These are phyloP conservation scores for Apis dorsata DNA, from an alignment of 1,140 invertebrate genomes.

Conservation along the genomic window DNA sequence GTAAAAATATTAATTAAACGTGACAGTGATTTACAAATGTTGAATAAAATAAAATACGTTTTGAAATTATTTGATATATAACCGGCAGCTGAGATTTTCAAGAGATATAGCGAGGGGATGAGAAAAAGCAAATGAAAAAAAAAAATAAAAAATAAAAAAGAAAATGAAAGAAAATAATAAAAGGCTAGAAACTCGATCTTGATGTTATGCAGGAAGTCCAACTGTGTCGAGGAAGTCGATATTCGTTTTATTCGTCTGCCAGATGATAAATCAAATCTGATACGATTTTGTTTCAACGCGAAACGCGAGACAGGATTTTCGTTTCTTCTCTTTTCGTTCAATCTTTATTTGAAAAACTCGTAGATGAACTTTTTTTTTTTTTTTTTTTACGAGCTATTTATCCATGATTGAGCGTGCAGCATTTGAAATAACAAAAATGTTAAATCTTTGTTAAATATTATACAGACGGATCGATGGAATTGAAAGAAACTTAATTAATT, in stretches of 20 bases:
- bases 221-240: conserved; percentile 57
- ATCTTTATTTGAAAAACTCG: background rate
- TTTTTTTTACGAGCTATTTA: background rate
- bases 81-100: conserved; percentile 40
- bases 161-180: conserved; percentile 10
- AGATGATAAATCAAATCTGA: conserved; percentile 25
- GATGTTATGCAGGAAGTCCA: conserved; percentile 66
- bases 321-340: background rate
- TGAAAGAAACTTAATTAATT: too few species aligned
- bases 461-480: too few species aligned
- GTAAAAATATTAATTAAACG: too few species aligned
- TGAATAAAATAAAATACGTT: background rate
- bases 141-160: background rate
- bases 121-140: conserved; percentile 32
- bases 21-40: too few species aligned
- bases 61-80: background rate
- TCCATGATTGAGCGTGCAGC: too few species aligned
- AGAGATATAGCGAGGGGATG: conserved; percentile 58
- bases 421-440: background rate
- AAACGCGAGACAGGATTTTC: conserved; percentile 12
- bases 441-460: background rate
- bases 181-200: conserved; percentile 69
- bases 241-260: conserved; percentile 34
- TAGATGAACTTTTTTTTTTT: background rate
- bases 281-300: conserved; percentile 20